Evolutionary conservation across 37 sponge, comb jelly and placozoan species (phyloP).

Genomic region (Oscarella lobularis): DNA sequence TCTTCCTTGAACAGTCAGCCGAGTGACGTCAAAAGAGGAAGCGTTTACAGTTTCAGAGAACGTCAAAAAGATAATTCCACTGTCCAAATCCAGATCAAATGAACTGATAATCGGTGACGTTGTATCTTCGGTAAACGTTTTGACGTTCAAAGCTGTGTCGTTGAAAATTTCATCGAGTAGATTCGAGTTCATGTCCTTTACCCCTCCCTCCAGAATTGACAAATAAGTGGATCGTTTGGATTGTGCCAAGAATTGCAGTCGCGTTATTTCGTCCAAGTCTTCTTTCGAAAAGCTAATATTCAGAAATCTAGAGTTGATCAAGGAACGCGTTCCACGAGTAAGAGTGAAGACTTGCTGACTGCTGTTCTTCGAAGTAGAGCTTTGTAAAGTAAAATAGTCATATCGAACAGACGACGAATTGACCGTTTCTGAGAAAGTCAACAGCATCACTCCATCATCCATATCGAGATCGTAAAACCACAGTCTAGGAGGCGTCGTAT

Average conservation of each 20-base stretch:
- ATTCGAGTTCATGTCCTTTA: conserved; percentile 66
- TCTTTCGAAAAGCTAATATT: conserved; percentile 46
- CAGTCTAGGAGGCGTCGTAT: conserved; percentile 37
- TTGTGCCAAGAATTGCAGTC: not conserved
- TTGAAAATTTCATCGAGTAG: not conserved
- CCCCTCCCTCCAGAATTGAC: conserved; percentile 23
- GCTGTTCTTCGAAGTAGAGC: not conserved
- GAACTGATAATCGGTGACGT: conserved; percentile 27
- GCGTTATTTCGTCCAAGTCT: conserved; percentile 60
- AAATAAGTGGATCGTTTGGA: conserved; percentile 30
- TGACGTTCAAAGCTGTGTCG: conserved; percentile 17
- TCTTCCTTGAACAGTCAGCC: conserved; percentile 7
- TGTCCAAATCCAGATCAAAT: conserved; percentile 35
- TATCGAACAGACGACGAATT: not conserved
- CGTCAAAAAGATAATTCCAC: conserved; percentile 25
- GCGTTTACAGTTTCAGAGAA: conserved; percentile 48
- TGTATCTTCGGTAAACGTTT: conserved; percentile 19
- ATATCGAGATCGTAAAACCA: conserved; percentile 45
- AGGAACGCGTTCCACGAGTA: conserved; percentile 41
- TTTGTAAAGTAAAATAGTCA: not conserved
- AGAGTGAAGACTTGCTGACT: conserved; percentile 10
- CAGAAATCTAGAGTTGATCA: conserved; percentile 14
- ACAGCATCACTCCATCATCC: conserved; percentile 25
- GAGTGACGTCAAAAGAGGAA: conserved; percentile 18
- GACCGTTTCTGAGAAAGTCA: conserved; percentile 15